Evolutionary conservation across 2,113 vertebrate species (phyloP), one percentile per base, ranked within the genome.

Genomic region (Hylia prasina): DNA sequence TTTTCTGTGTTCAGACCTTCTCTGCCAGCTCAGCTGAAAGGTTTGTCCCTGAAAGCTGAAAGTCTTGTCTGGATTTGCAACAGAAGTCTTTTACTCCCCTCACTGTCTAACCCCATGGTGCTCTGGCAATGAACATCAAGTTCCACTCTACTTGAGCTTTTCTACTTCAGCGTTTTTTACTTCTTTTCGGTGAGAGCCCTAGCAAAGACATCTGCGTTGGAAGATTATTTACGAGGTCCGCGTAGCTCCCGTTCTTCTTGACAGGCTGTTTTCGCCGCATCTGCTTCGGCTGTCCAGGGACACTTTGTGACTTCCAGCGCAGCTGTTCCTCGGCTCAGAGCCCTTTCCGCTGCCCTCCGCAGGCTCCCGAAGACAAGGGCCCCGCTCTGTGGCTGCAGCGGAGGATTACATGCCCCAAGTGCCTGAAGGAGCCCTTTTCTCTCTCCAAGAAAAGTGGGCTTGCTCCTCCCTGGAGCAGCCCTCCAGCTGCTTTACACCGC

Each of bases 251-350:
- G 10, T 76, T 87, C 51, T 73, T 42, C n/a, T 75, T n/a, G n/a
- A 20, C 0, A 5, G 77, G 56, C 22, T 2, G 1, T 64, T 94
- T 66, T 53, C 0, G 0, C 64, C 37, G 60, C 57, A 79, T 70
- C 58, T 58, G 45, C 76, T 44, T 12, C 0, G 10, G 66, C 31
- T 65, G 68, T 60, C 68, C 76, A 10, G 72, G 77, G 80, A 65
- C 50, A 21, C 63, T 21, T 19, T 10, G 87, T 69, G 48, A 81
- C 33, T 10, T 27, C 21, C 22, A 61, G 57, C 45, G 51, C 89
- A 50, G 77, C 84, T 76, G 58, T 84, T 90, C 82, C 42, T 22
- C 35, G 25, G 37, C 63, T 53, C 18, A 40, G 77, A 15, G 44
- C 33, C 70, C 73, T 72, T 80, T 57, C 9, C 15, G 2, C 70